A percentile compares a stretch with the other conserved stretches of the same genome.
phyloP scores from a whole-genome alignment of 2,888 invertebrate species.

The Drosophila longiperda region DNA sequence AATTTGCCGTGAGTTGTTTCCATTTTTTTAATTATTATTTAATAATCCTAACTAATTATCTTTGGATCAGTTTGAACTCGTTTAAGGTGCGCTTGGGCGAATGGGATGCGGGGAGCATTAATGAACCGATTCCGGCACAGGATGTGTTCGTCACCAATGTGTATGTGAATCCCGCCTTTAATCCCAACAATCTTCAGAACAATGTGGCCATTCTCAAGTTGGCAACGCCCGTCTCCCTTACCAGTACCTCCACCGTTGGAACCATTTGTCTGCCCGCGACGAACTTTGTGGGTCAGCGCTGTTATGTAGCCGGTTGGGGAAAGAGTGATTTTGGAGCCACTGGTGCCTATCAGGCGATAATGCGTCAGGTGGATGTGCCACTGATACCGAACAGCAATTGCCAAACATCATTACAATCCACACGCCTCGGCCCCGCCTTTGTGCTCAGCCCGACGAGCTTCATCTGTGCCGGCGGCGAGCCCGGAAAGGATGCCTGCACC shows the following conservation, averaged over 20 bases:
- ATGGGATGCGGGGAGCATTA: slow-evolving; percentile 89
- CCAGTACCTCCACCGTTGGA: slow-evolving; percentile 86
- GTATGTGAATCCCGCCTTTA: slow-evolving; percentile 88
- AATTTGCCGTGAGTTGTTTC: slow-evolving; percentile 86
- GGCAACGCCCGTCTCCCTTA: slow-evolving; percentile 86
- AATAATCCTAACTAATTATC: not conserved
- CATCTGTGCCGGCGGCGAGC: slow-evolving; percentile 92
- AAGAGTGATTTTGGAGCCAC: slow-evolving; percentile 89
- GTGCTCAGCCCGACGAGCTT: slow-evolving; percentile 89
- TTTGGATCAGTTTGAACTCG: slow-evolving; percentile 66
- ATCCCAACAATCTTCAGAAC: slow-evolving; percentile 90
- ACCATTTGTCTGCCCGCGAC: slow-evolving; percentile 87
- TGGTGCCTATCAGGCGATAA: slow-evolving; percentile 86
- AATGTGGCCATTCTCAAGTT: slow-evolving; percentile 93
- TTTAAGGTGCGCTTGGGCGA: slow-evolving; percentile 91
- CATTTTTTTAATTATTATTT: not conserved
- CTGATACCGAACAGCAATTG: slow-evolving; percentile 89
- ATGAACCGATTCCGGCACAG: slow-evolving; percentile 88
- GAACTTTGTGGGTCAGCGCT: slow-evolving; percentile 86
- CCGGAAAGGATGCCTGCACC: slow-evolving; percentile 91
- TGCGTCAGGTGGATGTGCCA: slow-evolving; percentile 91
- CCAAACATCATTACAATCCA: slow-evolving; percentile 87
- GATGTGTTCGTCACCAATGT: slow-evolving; percentile 87
- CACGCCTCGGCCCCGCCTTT: slow-evolving; percentile 88
- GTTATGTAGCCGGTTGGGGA: slow-evolving; percentile 94